Evolutionary conservation across 2,113 vertebrate genomes (phyloP).

Genomic region (Tamias sibiricus): DNA sequence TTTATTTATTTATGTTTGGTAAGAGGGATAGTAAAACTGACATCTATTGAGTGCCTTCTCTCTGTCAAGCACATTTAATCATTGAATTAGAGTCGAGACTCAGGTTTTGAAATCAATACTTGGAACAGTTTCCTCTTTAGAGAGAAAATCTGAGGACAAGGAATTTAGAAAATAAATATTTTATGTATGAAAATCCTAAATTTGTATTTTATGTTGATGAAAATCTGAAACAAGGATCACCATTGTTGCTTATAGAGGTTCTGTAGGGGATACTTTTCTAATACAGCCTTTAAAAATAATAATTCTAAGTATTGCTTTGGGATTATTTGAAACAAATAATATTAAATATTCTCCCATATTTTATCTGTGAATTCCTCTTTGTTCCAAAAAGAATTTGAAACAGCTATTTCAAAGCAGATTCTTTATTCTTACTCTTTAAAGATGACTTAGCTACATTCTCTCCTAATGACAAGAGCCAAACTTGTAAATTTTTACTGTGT

Average conservation of each 20-base stretch:
- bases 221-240: slow-evolving; percentile 42
- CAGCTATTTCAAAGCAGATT: slow-evolving; percentile 11
- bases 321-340: slow-evolving; percentile 52
- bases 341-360: slow-evolving; percentile 15
- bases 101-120: background rate
- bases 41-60: background rate
- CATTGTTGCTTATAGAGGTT: background rate
- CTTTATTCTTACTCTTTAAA: slow-evolving; percentile 4
- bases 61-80: background rate
- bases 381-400: slow-evolving; percentile 52
- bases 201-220: too few relatives aligned
- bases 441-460: background rate
- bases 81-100: background rate
- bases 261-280: background rate
- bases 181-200: slow-evolving; percentile 7
- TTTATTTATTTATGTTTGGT: background rate
- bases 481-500: background rate
- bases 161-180: slow-evolving; percentile 56
- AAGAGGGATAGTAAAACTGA: background rate
- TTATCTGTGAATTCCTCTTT: background rate
- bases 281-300: slow-evolving; percentile 31
- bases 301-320: slow-evolving; percentile 33
- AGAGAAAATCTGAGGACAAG: slow-evolving; percentile 56
- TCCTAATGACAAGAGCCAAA: background rate
- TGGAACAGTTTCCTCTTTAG: background rate